A percentile compares a stretch with the other conserved stretches of the same genome.
Evolutionary conservation across 2,113 vertebrate species (phyloP).

Genomic region (Podocnemis expansa): DNA sequence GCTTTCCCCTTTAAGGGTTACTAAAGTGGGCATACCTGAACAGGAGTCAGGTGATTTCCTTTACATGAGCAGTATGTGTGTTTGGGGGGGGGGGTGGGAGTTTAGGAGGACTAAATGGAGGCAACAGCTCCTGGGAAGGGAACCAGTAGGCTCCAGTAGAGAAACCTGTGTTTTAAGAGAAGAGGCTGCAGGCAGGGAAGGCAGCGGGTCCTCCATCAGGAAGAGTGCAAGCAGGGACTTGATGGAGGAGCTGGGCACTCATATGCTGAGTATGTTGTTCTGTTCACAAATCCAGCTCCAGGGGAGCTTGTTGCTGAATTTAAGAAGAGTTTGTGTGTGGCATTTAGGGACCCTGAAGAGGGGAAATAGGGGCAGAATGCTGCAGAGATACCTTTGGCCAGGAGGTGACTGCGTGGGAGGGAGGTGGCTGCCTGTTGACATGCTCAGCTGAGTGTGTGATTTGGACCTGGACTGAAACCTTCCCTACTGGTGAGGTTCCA

Average conservation of each 20-base stretch:
- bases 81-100: no score
- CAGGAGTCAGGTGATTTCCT: neutral
- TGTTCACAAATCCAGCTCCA: neutral
- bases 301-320: neutral
- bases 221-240: neutral
- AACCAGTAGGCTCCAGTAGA: neutral
- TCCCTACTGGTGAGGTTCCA: neutral
- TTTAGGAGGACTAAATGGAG: neutral
- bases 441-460: neutral
- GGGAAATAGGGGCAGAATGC: neutral
- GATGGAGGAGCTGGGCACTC: neutral
- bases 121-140: neutral
- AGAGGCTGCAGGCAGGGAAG: neutral
- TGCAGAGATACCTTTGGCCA: neutral
- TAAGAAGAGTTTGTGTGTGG: neutral
- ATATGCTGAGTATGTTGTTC: neutral
- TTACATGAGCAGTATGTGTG: neutral
- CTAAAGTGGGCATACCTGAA: neutral
- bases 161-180: neutral
- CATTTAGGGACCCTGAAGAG: neutral
- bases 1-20: neutral
- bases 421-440: neutral
- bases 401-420: neutral
- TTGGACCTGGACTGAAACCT: neutral
- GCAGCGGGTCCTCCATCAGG: neutral